These are phyloP conservation scores for Pithys albifrons DNA, from an alignment of 2,113 vertebrate species.

Conservation along the genomic window DNA sequence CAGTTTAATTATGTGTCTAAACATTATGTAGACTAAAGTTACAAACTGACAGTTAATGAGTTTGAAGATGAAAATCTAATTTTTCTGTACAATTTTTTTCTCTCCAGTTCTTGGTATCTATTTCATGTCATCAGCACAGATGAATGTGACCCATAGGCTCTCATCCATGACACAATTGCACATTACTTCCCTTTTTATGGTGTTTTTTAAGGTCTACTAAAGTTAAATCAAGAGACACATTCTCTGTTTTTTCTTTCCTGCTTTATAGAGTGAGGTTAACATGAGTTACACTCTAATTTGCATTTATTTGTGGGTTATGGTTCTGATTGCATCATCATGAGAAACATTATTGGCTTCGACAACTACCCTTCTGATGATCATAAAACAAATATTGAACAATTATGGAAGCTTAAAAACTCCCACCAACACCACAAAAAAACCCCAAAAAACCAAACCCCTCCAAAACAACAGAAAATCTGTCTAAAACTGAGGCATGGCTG, in stretches of 20 bases:
- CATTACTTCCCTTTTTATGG: constrained; percentile 63
- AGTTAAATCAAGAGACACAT: constrained; percentile 71
- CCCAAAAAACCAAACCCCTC: not conserved
- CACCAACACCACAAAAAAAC: not conserved
- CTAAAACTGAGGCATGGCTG: constrained; percentile 30
- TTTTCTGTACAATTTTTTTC: not conserved
- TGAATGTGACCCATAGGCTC: constrained; percentile 6
- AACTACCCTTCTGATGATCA: constrained; percentile 42
- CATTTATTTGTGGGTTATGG: constrained; percentile 48
- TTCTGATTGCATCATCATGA: constrained; percentile 63
- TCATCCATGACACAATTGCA: constrained; percentile 3
- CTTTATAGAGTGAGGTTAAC: constrained; percentile 69
- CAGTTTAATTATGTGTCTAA: not conserved
- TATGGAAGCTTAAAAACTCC: not conserved
- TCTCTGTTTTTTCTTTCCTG: not conserved
- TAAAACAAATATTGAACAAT: constrained; percentile 77
- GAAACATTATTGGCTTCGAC: constrained; percentile 56
- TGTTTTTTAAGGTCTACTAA: constrained; percentile 61
- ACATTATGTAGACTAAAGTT: not conserved
- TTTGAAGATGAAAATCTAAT: not conserved
- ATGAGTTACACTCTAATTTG: constrained; percentile 65
- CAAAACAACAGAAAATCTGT: not conserved
- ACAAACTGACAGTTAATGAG: not conserved
- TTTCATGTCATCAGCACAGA: constrained; percentile 23
- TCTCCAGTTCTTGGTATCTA: not conserved